phyloP scores from a whole-genome alignment of 2,113 vertebrate genomes.

The Craseonycteris thonglongyai region DNA sequence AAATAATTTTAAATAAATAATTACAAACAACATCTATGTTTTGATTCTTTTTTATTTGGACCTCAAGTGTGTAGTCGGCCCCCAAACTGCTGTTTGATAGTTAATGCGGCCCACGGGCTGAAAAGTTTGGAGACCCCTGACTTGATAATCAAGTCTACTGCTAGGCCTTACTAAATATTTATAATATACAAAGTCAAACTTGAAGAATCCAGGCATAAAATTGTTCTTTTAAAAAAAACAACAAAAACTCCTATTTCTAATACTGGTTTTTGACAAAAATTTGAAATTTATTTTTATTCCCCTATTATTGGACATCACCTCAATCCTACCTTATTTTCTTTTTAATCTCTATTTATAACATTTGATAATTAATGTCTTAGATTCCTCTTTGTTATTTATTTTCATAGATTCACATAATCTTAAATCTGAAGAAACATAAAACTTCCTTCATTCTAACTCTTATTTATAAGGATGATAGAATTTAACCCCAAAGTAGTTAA shows the following conservation, averaged over 20 bases:
- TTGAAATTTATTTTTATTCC: not conserved
- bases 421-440: not conserved
- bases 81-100: too few species aligned
- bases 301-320: not conserved
- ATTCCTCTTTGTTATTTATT: not conserved
- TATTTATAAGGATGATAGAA: not conserved
- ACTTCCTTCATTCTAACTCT: not conserved
- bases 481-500: not conserved
- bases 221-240: not conserved
- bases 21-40: too few species aligned
- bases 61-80: too few species aligned
- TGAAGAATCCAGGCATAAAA: not conserved
- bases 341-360: not conserved
- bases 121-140: too few species aligned
- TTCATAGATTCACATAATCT: not conserved
- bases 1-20: too few species aligned
- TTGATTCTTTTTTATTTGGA: too few species aligned
- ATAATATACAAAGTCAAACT: not conserved
- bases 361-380: not conserved
- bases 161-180: not conserved
- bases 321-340: not conserved
- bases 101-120: too few species aligned
- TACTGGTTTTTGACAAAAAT: not conserved
- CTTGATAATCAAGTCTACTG: not conserved
- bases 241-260: not conserved